These are phyloP conservation scores for Balanococcus diminutus DNA, from an alignment of 2,888 invertebrate species.

Conservation along the genomic window DNA sequence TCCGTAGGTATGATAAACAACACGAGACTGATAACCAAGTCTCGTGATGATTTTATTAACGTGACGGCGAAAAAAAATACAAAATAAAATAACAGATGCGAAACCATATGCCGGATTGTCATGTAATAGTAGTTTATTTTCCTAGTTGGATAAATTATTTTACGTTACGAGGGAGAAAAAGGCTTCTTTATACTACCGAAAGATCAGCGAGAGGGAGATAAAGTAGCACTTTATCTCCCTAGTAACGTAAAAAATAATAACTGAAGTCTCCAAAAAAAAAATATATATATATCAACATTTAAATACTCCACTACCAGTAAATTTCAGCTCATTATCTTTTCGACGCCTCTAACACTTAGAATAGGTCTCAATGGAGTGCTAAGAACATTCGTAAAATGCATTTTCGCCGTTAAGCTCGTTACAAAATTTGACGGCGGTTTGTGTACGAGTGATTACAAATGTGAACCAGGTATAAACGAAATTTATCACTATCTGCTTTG, in stretches of 20 bases:
- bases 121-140: no score
- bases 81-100: constrained; percentile 6
- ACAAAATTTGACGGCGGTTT: neutral
- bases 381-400: constrained; percentile 18
- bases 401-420: constrained; percentile 5
- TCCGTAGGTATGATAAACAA: neutral
- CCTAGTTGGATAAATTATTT: no score
- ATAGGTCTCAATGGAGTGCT: neutral
- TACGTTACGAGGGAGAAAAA: no score
- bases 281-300: no score
- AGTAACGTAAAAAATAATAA: no score
- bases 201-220: no score
- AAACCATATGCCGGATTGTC: constrained; percentile 33
- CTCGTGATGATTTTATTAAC: neutral
- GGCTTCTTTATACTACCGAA: no score
- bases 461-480: constrained; percentile 22
- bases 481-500: neutral
- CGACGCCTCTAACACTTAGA: neutral
- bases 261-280: no score
- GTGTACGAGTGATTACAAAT: neutral
- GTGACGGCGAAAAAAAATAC: neutral
- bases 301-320: no score
- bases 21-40: neutral
- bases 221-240: no score
- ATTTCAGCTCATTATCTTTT: neutral